phyloP scores from a whole-genome alignment of 1,140 invertebrate species.

The Drosophila miranda region DNA sequence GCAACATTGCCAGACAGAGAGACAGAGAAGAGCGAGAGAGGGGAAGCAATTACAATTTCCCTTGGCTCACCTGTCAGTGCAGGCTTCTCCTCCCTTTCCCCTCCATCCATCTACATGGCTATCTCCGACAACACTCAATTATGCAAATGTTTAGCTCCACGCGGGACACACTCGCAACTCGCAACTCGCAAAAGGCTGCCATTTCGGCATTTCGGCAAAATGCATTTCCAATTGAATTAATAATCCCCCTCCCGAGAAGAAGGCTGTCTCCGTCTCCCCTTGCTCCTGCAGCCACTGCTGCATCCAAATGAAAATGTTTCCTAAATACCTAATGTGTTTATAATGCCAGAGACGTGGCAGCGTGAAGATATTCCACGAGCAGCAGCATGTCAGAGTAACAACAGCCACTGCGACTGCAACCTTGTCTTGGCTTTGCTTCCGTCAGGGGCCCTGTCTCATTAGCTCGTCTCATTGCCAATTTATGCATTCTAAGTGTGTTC shows the following conservation, averaged over 20 bases:
- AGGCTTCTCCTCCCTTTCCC: slow-evolving; percentile 1
- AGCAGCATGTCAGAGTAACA: slow-evolving; percentile 55
- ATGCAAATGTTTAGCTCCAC: slow-evolving; percentile 55
- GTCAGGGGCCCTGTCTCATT: slow-evolving; percentile 65
- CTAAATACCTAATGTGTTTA: slow-evolving; percentile 70
- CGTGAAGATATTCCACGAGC: slow-evolving; percentile 45
- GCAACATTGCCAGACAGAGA: too few relatives aligned
- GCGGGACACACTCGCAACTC: slow-evolving; percentile 11
- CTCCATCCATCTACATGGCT: slow-evolving; percentile 4
- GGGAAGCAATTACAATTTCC: slow-evolving; percentile 39
- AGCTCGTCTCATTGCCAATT: slow-evolving; percentile 46
- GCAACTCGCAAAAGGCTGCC: slow-evolving; percentile 47
- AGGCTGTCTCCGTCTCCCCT: neutral
- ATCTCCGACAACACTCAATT: slow-evolving; percentile 47
- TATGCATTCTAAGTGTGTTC: slow-evolving; percentile 56
- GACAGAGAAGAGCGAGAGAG: neutral
- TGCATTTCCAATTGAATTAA: slow-evolving; percentile 74
- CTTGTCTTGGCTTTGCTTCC: slow-evolving; percentile 46
- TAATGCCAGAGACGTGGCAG: slow-evolving; percentile 66
- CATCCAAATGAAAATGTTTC: slow-evolving; percentile 61
- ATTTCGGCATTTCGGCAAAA: slow-evolving; percentile 55
- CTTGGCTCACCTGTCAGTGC: slow-evolving; percentile 29
- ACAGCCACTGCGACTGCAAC: slow-evolving; percentile 35
- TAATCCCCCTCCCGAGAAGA: slow-evolving; percentile 24
- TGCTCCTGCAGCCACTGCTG: neutral